phyloP scores from a whole-genome alignment of 2,113 vertebrate genomes.

The Anoplopoma fimbria region DNA sequence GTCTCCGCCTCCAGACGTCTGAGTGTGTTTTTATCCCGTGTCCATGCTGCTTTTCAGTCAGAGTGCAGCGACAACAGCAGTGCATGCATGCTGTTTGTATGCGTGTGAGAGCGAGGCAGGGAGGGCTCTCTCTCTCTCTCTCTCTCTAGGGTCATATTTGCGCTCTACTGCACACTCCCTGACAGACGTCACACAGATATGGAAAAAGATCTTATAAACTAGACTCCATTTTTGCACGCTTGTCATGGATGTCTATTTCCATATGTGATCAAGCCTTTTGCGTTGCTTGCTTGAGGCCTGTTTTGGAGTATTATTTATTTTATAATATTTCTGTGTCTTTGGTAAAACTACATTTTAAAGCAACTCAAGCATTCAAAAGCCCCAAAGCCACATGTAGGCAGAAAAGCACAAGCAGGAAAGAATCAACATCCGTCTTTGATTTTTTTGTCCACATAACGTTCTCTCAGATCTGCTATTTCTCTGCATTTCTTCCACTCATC shows the following conservation, averaged over 20 bases:
- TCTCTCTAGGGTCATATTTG: slow-evolving; percentile 26
- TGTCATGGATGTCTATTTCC: slow-evolving; percentile 7
- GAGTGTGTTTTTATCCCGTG: slow-evolving; percentile 57
- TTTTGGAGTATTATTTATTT: slow-evolving; percentile 4
- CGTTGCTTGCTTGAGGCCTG: background rate
- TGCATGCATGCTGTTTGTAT: slow-evolving; percentile 51
- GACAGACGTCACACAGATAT: slow-evolving; percentile 55
- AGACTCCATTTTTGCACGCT: slow-evolving; percentile 6
- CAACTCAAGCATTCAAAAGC: background rate
- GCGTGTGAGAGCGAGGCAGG: background rate
- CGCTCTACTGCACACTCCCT: slow-evolving; percentile 20
- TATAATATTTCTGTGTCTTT: background rate
- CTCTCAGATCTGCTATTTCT: slow-evolving; percentile 43
- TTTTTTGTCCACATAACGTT: no score
- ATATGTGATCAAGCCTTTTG: background rate
- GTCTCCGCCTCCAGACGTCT: slow-evolving; percentile 72
- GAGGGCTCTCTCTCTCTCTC: slow-evolving; percentile 11
- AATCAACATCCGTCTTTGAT: slow-evolving; percentile 8
- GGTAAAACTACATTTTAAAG: background rate
- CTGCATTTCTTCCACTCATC: slow-evolving; percentile 13
- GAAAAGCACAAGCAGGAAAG: background rate
- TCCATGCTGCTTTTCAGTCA: slow-evolving; percentile 41
- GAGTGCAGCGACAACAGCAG: slow-evolving; percentile 41
- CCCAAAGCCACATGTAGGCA: slow-evolving; percentile 6
- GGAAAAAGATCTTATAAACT: slow-evolving; percentile 20